Evolutionary conservation across 2,888 invertebrate species (phyloP), one percentile per base, ranked within the genome.

Genomic region (Altica lythri): DNA sequence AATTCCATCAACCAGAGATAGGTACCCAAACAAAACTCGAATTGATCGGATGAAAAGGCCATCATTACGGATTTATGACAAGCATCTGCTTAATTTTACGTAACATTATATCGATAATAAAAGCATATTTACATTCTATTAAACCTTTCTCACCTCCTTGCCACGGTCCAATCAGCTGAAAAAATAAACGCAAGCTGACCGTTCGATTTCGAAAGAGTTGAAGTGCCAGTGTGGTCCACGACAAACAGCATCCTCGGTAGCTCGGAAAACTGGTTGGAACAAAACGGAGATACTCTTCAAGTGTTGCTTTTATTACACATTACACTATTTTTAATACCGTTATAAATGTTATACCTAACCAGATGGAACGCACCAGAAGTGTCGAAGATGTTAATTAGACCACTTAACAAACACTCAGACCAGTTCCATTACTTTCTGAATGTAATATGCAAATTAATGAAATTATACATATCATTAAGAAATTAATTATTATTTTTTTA

Each of bases 101-200:
- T 27, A 27, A 27, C 27, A 27, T 27, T 27, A 27, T 22, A 22
- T 8, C 22, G 8, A 8, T n/a, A 27, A 54, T 47, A 35, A 38
- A 38, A 34, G 14, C 10, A 59, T 54, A 63, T 61, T 59, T 59
- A 61, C 57, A 44, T 38, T 57, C 25, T 57, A 55, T 48, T 55
- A 52, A 59, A 30, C 59, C 57, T 50, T 53, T 37, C 44, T 47
- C 35, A 17, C 49, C 44, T 47, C 37, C n/a, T n/a, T n/a, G n/a
- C n/a, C 16, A 29, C 25, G 42, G 19, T 47, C 47, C 44, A 29
- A 58, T 64, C 65, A 66, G 60, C 66, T 66, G 66, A 58, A 61
- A 66, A 66, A 66, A 66, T 62, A 66, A 62, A 55, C 46, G 59
- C 57, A 65, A 65, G 66, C 65, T 66, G 66, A 61, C 42, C 50